A percentile compares a stretch with the other conserved stretches of the same genome.
phyloP scores from a whole-genome alignment of 1,140 invertebrate genomes.

The Glossosoma conforme region DNA sequence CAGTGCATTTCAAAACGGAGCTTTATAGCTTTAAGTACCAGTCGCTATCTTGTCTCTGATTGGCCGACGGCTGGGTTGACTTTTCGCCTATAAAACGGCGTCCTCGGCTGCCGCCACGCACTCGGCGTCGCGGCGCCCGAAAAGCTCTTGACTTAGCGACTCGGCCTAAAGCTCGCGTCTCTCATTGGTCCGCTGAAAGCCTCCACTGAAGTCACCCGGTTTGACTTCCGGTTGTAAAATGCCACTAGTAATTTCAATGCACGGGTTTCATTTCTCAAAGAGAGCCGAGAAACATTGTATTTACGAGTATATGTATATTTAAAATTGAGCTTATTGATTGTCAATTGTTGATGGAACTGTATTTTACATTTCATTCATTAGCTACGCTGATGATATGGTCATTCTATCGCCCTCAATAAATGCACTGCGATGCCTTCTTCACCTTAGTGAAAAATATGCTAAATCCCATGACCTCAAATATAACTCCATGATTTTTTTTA shows the following conservation, averaged over 20 bases:
- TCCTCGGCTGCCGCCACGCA: conserved; percentile 7
- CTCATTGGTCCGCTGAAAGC: background rate
- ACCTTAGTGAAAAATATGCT: too few species aligned
- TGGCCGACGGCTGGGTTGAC: conserved; percentile 26
- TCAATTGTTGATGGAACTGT: too few species aligned
- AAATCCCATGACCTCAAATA: too few species aligned
- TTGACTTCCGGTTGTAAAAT: background rate
- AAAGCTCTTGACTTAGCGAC: conserved; percentile 16
- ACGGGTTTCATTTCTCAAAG: too few species aligned
- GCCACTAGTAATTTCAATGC: conserved; percentile 1
- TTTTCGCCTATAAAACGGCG: conserved; percentile 19
- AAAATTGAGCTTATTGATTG: too few species aligned
- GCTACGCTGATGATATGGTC: too few species aligned
- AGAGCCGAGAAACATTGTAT: too few species aligned
- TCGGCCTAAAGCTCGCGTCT: background rate
- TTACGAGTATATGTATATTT: too few species aligned
- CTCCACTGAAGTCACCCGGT: background rate
- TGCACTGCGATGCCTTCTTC: too few species aligned
- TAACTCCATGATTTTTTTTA: too few species aligned
- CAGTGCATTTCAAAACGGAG: background rate
- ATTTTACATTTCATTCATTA: too few species aligned
- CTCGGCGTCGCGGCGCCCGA: conserved; percentile 1
- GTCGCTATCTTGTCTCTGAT: conserved; percentile 5
- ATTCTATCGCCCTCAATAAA: too few species aligned
- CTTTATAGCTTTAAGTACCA: background rate